A percentile compares a stretch with the other conserved stretches of the same genome.
Evolutionary conservation across 2,113 vertebrate species (phyloP).

Genomic region (Narcine bancroftii): DNA sequence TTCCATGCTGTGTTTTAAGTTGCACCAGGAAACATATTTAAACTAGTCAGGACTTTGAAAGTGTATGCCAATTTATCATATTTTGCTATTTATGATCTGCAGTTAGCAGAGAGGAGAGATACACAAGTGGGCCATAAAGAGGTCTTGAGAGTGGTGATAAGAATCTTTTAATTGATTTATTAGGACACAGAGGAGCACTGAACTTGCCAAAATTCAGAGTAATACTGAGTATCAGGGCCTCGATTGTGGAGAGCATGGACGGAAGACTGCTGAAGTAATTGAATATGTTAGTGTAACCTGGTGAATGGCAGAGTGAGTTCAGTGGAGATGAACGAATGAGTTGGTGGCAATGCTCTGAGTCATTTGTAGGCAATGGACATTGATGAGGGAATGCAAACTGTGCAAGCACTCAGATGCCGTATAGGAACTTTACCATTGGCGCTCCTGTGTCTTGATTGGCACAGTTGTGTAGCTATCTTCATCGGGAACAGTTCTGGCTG

Average conservation of each 20-base stretch:
- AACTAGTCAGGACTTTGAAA: not conserved
- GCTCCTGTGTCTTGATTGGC: not conserved
- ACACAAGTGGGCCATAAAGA: not conserved
- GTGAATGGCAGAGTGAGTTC: not conserved
- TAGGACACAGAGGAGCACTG: not conserved
- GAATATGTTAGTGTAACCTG: too few relatives aligned
- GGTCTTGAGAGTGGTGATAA: not conserved
- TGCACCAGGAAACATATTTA: not conserved
- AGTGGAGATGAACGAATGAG: not conserved
- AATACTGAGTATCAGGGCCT: not conserved
- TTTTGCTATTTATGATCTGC: not conserved
- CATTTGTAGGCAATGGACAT: not conserved
- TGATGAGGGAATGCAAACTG: not conserved
- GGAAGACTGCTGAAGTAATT: not conserved
- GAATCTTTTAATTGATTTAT: not conserved
- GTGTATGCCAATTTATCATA: not conserved
- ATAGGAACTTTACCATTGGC: not conserved
- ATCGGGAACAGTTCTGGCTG: too few relatives aligned
- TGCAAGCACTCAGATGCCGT: not conserved
- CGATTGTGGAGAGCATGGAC: not conserved
- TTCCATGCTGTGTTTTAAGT: not conserved
- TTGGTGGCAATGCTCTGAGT: not conserved
- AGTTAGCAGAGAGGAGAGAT: not conserved
- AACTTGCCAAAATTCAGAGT: not conserved
- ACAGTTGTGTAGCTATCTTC: too few relatives aligned